These are phyloP conservation scores for Cephus runcator DNA, from an alignment of 2,888 invertebrate species.

Conservation along the genomic window DNA sequence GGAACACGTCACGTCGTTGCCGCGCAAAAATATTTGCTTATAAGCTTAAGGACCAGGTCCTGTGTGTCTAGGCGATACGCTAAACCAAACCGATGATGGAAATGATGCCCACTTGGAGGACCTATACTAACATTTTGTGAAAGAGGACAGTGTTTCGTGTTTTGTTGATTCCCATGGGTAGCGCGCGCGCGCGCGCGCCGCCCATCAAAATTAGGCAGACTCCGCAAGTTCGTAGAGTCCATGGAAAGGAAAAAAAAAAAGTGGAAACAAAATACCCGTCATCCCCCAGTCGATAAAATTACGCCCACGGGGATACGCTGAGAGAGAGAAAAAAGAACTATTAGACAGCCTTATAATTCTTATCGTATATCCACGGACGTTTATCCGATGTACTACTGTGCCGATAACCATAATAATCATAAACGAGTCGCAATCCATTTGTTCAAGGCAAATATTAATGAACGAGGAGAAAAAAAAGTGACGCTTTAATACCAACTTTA, in stretches of 20 bases:
- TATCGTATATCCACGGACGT: neutral
- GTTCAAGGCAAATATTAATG: neutral
- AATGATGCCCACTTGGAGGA: conserved; percentile 28
- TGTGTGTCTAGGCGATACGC: conserved; percentile 28
- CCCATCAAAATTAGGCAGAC: conserved; percentile 10
- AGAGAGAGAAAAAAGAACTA: neutral
- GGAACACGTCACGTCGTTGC: conserved; percentile 22
- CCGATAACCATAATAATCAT: neutral
- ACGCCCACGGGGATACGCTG: neutral
- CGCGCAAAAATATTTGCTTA: conserved; percentile 46
- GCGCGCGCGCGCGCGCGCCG: conserved; percentile 7
- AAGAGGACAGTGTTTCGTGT: conserved; percentile 14
- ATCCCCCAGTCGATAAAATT: neutral
- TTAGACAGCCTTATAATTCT: neutral
- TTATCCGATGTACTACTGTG: neutral
- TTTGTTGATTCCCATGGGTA: conserved; percentile 20
- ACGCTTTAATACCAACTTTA: neutral
- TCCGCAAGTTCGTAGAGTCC: neutral
- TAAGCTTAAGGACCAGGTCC: conserved; percentile 31
- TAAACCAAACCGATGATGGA: conserved; percentile 25
- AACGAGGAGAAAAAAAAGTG: neutral
- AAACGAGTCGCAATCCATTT: neutral
- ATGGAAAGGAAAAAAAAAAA: neutral
- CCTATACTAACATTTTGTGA: conserved; percentile 39
- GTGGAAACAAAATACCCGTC: neutral